phyloP scores from a whole-genome alignment of 2,888 invertebrate species.

The Cataglyphis altisquamis region DNA sequence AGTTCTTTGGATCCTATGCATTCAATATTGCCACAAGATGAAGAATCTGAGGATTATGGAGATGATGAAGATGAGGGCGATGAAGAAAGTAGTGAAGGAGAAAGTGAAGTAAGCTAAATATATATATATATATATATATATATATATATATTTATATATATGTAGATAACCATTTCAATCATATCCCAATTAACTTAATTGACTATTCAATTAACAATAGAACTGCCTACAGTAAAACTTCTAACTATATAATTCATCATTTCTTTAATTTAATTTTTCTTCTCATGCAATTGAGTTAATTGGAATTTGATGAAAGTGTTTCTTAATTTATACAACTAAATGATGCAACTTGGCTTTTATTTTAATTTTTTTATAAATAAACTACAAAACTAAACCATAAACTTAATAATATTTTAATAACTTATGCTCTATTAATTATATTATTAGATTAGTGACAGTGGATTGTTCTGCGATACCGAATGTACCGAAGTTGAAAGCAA shows the following conservation, averaged over 20 bases:
- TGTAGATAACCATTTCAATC: not conserved
- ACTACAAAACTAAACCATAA: not conserved
- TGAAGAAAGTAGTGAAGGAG: slow-evolving; percentile 82
- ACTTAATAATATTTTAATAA: not conserved
- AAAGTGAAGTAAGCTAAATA: slow-evolving; percentile 78
- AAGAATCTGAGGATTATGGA: slow-evolving; percentile 81
- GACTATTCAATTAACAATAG: not conserved
- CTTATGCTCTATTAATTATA: not conserved
- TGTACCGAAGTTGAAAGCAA: slow-evolving; percentile 78
- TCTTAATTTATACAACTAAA: not conserved
- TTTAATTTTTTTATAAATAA: not conserved
- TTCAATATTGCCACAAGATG: slow-evolving; percentile 75
- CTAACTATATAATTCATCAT: not conserved
- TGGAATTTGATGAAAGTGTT: not conserved
- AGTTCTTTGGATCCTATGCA: slow-evolving; percentile 80
- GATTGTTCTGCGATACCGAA: slow-evolving; percentile 81
- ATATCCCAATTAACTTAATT: not conserved
- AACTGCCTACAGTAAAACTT: not conserved
- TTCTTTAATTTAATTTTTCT: not conserved
- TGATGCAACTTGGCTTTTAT: not conserved
- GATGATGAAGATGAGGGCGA: slow-evolving; percentile 84
- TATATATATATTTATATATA: no score
- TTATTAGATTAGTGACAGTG: slow-evolving; percentile 81
- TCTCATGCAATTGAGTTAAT: not conserved
- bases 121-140: no score